These are phyloP conservation scores for Hystrix cristata DNA, from an alignment of 2,113 vertebrate species.

Conservation along the genomic window DNA sequence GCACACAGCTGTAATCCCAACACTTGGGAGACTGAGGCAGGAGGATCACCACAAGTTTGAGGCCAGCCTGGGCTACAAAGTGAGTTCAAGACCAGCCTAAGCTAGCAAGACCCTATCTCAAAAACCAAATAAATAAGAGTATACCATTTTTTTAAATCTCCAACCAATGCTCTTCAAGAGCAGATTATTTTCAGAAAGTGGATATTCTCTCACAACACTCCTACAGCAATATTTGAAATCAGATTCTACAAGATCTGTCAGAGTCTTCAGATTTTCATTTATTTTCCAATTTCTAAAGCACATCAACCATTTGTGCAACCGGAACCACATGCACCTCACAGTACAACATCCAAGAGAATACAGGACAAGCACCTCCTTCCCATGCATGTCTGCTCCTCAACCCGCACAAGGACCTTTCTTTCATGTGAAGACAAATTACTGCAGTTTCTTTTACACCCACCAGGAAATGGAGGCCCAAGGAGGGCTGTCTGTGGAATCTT, in stretches of 20 bases:
- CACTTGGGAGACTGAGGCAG: background rate
- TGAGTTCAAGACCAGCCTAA: background rate
- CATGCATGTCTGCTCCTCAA: background rate
- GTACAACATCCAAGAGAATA: background rate
- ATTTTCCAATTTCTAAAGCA: conserved; percentile 65
- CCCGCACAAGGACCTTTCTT: background rate
- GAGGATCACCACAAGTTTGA: background rate
- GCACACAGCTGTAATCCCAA: background rate
- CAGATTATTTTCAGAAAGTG: conserved; percentile 36
- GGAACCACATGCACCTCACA: background rate
- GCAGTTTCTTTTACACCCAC: background rate
- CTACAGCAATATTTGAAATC: conserved; percentile 36
- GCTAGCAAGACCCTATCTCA: background rate
- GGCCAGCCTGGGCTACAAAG: background rate
- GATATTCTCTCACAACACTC: conserved; percentile 27
- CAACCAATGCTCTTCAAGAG: conserved; percentile 5
- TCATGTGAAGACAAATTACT: background rate
- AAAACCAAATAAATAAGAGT: background rate
- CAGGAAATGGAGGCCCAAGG: background rate
- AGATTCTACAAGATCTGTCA: conserved; percentile 25
- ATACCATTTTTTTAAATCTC: background rate
- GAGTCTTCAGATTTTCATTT: conserved; percentile 64
- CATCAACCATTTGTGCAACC: background rate
- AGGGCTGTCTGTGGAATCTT: background rate
- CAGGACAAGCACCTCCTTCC: background rate